A percentile compares a stretch with the other conserved stretches of the same genome.
These are phyloP conservation scores for Pontoporia blainvillei DNA, from an alignment of 2,113 vertebrate genomes.

Conservation along the genomic window DNA sequence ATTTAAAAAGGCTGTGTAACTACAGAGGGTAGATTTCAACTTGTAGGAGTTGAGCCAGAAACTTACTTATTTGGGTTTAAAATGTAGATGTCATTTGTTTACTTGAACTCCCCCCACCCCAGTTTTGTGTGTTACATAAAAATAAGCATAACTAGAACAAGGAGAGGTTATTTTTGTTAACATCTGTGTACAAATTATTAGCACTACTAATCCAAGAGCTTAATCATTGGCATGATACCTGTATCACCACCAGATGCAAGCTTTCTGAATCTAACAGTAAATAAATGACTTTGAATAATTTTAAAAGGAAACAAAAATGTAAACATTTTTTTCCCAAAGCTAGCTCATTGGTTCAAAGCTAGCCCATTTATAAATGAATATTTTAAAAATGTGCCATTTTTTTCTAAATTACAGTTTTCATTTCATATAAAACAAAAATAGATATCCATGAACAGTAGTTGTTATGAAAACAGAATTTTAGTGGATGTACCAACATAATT, in stretches of 20 bases:
- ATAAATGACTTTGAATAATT: conserved; percentile 67
- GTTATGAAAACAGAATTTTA: conserved; percentile 75
- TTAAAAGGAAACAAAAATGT: conserved; percentile 60
- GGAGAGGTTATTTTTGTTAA: conserved; percentile 62
- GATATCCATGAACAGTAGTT: conserved; percentile 70
- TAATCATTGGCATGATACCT: conserved; percentile 69
- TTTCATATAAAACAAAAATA: conserved; percentile 74
- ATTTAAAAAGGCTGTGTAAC: conserved; percentile 10
- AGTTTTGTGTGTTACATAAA: conserved; percentile 61
- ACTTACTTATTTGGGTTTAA: conserved; percentile 60
- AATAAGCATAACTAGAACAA: conserved; percentile 65
- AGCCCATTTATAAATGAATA: conserved; percentile 67
- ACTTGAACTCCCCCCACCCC: background rate
- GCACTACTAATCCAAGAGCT: conserved; percentile 65
- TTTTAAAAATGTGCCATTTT: conserved; percentile 64
- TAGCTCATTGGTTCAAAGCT: conserved; percentile 60
- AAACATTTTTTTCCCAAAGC: conserved; percentile 29
- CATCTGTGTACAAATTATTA: conserved; percentile 76
- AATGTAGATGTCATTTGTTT: conserved; percentile 64
- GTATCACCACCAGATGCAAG: conserved; percentile 65
- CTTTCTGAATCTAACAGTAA: conserved; percentile 67
- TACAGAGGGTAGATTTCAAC: conserved; percentile 36
- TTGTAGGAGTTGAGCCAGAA: conserved; percentile 44
- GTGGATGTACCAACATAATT: conserved; percentile 63
- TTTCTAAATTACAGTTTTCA: conserved; percentile 66